phyloP scores from a whole-genome alignment of 2,113 vertebrate species.

The Perca flavescens region DNA sequence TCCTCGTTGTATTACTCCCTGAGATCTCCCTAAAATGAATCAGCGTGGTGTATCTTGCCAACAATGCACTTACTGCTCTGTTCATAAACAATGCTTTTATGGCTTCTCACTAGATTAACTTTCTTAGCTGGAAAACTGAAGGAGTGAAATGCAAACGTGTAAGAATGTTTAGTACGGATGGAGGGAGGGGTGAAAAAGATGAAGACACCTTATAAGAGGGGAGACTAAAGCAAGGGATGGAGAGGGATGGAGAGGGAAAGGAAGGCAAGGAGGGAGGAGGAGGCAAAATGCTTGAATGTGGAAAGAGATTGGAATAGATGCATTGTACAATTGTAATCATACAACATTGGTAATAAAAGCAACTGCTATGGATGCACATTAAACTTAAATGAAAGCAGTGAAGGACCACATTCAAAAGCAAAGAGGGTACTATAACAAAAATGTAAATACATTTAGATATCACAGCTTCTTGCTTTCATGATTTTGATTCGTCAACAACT shows the following conservation, averaged over 20 bases:
- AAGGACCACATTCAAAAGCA: not conserved
- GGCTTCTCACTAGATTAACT: slow-evolving; percentile 73
- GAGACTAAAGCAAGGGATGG: not conserved
- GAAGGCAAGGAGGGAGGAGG: not conserved
- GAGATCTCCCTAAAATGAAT: slow-evolving; percentile 67
- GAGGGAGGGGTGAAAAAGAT: slow-evolving; percentile 7
- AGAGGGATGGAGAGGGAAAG: not conserved
- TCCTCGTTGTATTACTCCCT: slow-evolving; percentile 39
- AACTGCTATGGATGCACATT: not conserved
- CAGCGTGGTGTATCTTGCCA: slow-evolving; percentile 74
- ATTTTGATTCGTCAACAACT: not conserved
- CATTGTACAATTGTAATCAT: not conserved
- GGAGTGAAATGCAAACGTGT: slow-evolving; percentile 60
- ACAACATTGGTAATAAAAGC: not conserved
- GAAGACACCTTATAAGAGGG: not conserved
- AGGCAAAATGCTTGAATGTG: not conserved
- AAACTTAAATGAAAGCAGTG: not conserved
- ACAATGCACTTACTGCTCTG: slow-evolving; percentile 79
- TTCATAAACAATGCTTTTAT: slow-evolving; percentile 80
- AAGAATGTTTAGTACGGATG: slow-evolving; percentile 11
- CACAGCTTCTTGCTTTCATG: not conserved
- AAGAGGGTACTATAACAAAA: not conserved
- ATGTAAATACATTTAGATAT: not conserved
- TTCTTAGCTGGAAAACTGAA: slow-evolving; percentile 67
- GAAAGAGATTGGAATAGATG: not conserved